Conservation (phyloP, 1,140 invertebrate species). For the Forficula auricularia region DNA sequence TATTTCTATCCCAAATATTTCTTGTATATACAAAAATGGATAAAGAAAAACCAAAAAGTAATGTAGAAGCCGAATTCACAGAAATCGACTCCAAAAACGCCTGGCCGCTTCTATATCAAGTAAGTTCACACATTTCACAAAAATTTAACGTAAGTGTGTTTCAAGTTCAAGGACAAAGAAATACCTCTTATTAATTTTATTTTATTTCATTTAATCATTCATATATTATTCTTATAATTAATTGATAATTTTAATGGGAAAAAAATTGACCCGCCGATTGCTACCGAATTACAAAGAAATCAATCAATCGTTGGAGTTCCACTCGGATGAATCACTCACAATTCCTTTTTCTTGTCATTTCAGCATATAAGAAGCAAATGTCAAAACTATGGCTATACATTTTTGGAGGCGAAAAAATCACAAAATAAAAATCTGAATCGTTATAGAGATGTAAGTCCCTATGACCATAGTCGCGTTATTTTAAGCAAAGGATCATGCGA, state of each 20-base stretch:
- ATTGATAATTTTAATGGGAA: no score
- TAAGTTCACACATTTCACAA: slow-evolving; percentile 17
- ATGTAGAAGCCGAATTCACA: slow-evolving; percentile 46
- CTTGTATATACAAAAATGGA: slow-evolving; percentile 6
- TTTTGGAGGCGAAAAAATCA: slow-evolving; percentile 55
- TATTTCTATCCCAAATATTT: no score
- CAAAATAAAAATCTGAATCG: slow-evolving; percentile 70
- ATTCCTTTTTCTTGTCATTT: slow-evolving; percentile 15
- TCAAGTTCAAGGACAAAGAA: slow-evolving; percentile 8
- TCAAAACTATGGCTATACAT: slow-evolving; percentile 43
- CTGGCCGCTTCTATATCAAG: slow-evolving; percentile 48
- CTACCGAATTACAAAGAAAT: no score
- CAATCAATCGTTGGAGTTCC: background rate
- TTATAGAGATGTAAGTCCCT: slow-evolving; percentile 90
- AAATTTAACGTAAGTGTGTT: background rate
- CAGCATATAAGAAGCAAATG: slow-evolving; percentile 43
- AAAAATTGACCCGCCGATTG: no score
- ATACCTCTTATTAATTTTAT: background rate
- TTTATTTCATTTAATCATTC: no score
- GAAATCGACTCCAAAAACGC: slow-evolving; percentile 40
- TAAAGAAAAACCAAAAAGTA: slow-evolving; percentile 25
- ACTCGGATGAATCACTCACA: background rate
- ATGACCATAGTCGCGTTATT: slow-evolving; percentile 77
- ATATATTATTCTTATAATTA: background rate
- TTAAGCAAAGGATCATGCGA: slow-evolving; percentile 52